phyloP scores from a whole-genome alignment of 2,113 vertebrate species.

The Forbesichthys agassizii region DNA sequence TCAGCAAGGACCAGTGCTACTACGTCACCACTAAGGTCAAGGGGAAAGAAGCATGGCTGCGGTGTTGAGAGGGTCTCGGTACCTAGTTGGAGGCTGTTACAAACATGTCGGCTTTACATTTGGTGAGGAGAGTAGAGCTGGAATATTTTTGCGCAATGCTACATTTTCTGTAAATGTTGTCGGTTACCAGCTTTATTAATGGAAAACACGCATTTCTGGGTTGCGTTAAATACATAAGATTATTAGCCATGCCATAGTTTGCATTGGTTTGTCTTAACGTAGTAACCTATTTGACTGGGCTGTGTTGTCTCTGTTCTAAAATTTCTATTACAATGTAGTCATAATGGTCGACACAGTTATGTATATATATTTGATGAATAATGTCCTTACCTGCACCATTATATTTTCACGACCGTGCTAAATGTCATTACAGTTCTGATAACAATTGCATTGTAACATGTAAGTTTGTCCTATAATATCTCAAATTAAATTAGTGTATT shows the following conservation, averaged over 20 bases:
- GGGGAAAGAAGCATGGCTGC: slow-evolving; percentile 79
- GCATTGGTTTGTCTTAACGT: neutral
- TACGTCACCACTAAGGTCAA: slow-evolving; percentile 57
- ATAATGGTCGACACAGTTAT: neutral
- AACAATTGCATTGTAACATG: neutral
- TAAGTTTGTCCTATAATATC: neutral
- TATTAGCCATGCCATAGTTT: neutral
- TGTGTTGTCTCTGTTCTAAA: neutral
- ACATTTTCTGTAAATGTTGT: neutral
- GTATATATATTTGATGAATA: no score
- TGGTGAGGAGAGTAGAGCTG: slow-evolving; percentile 62
- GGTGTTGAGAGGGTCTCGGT: slow-evolving; percentile 70
- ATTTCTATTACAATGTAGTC: neutral
- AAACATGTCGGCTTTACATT: slow-evolving; percentile 67
- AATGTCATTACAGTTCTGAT: neutral
- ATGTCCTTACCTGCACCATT: neutral
- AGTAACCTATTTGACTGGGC: no score
- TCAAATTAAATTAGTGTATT: no score
- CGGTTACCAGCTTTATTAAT: no score
- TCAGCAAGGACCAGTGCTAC: slow-evolving; percentile 28
- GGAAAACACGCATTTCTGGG: neutral
- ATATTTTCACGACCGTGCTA: neutral
- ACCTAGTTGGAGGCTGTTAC: slow-evolving; percentile 60
- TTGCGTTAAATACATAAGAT: slow-evolving; percentile 25
- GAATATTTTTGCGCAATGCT: neutral